Base-by-base conservation (phyloP, 2,113 vertebrate genomes). In the Trichomycterus rosablanca region DNA sequence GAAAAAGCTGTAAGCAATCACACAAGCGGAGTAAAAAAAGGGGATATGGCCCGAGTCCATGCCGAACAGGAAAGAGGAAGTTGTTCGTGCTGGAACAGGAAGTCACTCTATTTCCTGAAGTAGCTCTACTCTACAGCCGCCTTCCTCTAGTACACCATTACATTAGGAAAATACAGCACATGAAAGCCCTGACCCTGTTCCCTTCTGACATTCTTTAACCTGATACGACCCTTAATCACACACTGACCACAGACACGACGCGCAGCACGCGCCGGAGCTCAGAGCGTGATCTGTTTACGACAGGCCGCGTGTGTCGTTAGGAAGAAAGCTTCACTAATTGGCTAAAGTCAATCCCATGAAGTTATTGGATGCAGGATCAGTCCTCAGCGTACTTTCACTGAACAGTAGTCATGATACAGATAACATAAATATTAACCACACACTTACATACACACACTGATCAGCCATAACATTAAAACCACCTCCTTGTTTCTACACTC, bases 81-180 rank as follows among this genome's bases (percentile, higher is more conserved):
- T 87, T 87, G 83, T 89, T 89, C 81, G 48, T 75, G 7, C 82
- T 56, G 67, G 83, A 79, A 84, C 76, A 85, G 87, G 87, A 89
- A 88, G 85, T 81, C 76, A 83, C 83, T 78, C 81, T 71, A 76
- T 81, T 88, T 89, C 87, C 87, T 88, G 75, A 79, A 83, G 78
- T 82, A 77, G 81, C 81, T 80, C 69, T 68, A 75, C 66, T n/a
- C n/a, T 77, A 76, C 72, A 62, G 60, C 64, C 35, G 62, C 35
- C 19, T 43, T 50, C 59, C 69, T 58, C 43, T 45, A 50, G 53
- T 67, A 46, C 60, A 52, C 34, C 51, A 77, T 80, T 40, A 65
- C 66, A 78, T 76, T 81, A 66, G 80, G 50, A 76, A 83, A 74
- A 34, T 67, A 71, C 75, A 82, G 18, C 12, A 19, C 39, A 81